Evolutionary conservation across 2,797 vertebrate species (phyloP), one percentile per base, ranked within the genome.

Genomic region (Miichthys miiuy): DNA sequence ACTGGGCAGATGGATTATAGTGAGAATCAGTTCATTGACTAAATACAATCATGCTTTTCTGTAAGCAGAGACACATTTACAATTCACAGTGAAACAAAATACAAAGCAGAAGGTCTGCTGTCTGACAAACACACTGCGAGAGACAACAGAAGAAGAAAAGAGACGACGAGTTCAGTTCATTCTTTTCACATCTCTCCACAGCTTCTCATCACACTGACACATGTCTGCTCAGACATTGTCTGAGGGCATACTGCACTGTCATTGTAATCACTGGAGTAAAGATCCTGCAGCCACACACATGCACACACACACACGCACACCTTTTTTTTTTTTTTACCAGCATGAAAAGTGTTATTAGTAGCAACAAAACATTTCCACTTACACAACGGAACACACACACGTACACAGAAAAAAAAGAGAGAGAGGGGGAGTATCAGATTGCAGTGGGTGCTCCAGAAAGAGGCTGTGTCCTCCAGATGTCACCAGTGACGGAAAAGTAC

Each of bases 401-500:
- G 54, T 27, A 23, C 16, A 68, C 46, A 27, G 17, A 11, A 0
- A 25, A 41, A 11, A 20, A 9, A n/a, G 21, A 14, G 14, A 25
- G 52, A 30, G 4, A 11, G 50, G 10, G 12, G n/a, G 38, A 6
- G 65, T 48, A 16, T 77, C 80, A 20, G 46, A 58, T 83, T 82
- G 83, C 84, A 71, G 67, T 57, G 52, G 2, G 51, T 12, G 66
- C 64, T 72, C 17, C 38, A 66, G 74, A 51, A 72, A 69, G 57
- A 69, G 66, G 44, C 79, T 72, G 68, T 66, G 88, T 83, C 90
- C 90, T 91, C 75, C 79, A 80, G 77, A 81, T 89, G 88, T 89
- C 84, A 90, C 47, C 4, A 0, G 6, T 77, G 84, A 89, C 56
- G 85, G 89, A 89, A 92, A 93, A 84, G 75, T 83, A 88, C 77